Evolutionary conservation across 2,888 invertebrate genomes (phyloP).

Genomic region (Amphipoea oculea): DNA sequence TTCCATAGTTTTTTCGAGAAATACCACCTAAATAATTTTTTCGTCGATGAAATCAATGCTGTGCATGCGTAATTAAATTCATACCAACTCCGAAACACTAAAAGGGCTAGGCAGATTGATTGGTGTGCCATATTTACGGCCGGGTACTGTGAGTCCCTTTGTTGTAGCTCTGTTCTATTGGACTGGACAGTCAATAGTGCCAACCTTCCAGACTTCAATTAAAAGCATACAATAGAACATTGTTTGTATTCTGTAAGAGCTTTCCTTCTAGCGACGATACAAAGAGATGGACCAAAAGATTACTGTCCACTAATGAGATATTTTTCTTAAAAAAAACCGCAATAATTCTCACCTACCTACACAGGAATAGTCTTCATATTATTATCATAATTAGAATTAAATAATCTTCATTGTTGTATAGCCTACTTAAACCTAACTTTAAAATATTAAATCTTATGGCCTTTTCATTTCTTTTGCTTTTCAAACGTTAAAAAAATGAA

Average conservation of each 20-base stretch:
- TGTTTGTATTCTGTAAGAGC: slow-evolving; percentile 9
- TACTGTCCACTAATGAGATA: background rate
- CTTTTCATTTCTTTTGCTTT: background rate
- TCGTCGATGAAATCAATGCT: no score
- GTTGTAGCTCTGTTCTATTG: slow-evolving; percentile 7
- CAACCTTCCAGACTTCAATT: slow-evolving; percentile 42
- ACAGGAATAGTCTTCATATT: no score
- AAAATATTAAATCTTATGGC: no score
- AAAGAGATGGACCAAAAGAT: slow-evolving; percentile 29
- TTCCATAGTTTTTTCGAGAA: no score
- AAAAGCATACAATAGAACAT: slow-evolving; percentile 38
- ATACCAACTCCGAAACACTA: no score
- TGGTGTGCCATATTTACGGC: background rate
- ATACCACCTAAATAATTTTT: no score
- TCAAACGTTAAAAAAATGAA: no score
- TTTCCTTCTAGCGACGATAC: slow-evolving; percentile 15
- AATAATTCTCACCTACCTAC: background rate
- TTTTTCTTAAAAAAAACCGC: background rate
- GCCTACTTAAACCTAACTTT: no score
- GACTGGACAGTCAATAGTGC: background rate
- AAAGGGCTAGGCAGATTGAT: no score
- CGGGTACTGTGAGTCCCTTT: background rate
- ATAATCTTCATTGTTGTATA: no score
- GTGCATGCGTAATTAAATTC: no score
- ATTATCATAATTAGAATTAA: no score